A percentile compares a stretch with the other conserved stretches of the same genome.
These are phyloP conservation scores for Scomberomorus guttatus DNA, from an alignment of 2,797 vertebrate species.

Conservation along the genomic window DNA sequence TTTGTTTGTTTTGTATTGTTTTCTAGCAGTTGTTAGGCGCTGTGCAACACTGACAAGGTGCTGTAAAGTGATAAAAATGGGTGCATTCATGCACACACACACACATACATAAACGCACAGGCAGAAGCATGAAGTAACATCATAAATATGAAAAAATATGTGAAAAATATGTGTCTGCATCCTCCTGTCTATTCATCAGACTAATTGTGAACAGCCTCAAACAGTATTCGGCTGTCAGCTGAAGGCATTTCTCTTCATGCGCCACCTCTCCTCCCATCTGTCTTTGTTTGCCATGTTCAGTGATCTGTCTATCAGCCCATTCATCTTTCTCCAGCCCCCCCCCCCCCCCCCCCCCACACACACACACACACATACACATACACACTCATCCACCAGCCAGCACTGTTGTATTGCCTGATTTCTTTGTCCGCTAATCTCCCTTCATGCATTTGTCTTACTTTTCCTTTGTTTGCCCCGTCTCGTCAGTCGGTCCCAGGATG, in stretches of 20 bases:
- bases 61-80: background rate
- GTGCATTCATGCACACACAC: slow-evolving; percentile 1
- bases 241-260: slow-evolving; percentile 68
- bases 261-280: slow-evolving; percentile 73
- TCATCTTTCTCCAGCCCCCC: slow-evolving; percentile 76
- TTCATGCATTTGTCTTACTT: slow-evolving; percentile 74
- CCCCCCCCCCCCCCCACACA: background rate
- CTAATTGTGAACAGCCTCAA: slow-evolving; percentile 71
- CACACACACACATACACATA: too few species aligned
- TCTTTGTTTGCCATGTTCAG: slow-evolving; percentile 81
- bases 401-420: slow-evolving; percentile 45
- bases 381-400: slow-evolving; percentile 60
- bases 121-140: slow-evolving; percentile 15
- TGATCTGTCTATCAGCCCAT: slow-evolving; percentile 83
- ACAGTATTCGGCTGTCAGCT: slow-evolving; percentile 65
- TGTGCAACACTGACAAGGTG: background rate
- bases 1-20: background rate
- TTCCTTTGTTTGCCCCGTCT: slow-evolving; percentile 37
- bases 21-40: background rate
- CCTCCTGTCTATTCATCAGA: slow-evolving; percentile 68
- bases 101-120: slow-evolving; percentile 4
- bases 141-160: slow-evolving; percentile 31
- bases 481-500: slow-evolving; percentile 42
- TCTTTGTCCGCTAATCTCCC: slow-evolving; percentile 66
- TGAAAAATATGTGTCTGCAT: slow-evolving; percentile 19